Evolutionary conservation across 53 echinoderm and acorn worm genomes (phyloP), one percentile per base, ranked within the genome.

Genomic region (Arbacia lixula): DNA sequence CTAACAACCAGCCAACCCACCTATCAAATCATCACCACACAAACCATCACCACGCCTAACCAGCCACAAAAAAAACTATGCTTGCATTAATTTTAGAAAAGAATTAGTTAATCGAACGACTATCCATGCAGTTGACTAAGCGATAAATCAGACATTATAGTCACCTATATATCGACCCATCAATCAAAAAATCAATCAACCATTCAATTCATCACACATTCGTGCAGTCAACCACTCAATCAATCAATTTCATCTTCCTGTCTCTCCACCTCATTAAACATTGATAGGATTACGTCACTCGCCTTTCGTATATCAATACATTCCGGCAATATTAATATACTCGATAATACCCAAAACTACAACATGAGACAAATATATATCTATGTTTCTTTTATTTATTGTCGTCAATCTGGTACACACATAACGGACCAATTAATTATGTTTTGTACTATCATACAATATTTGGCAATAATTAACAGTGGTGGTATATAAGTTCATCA

Each of bases 381-480:
- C 22, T 24, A 71, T 46, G 2, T 74, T 74, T 32, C n/a, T 42
- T 53, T 37, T 57, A 37, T 77, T 77, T 77, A 58, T 77, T 77
- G 12, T 75, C 22, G n/a, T 57, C 58, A 36, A n/a, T 77, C 77
- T 77, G 77, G 39, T 77, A 77, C 56, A 77, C 77, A 77, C 77
- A 58, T 77, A 77, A 77, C 74, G 53, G 52, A 74, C 74, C 53
- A 51, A 52, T 53, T 20, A 46, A 51, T 31, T 74, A 34, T 33
- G 10, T 71, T 62, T 74, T 74, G 31, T 53, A 74, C 37, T 77
- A 77, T 77, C 57, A 41, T 77, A 77, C 77, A 77, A 77, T 77
- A 77, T 77, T 77, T 77, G 77, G 77, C 77, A 77, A 77, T 77
- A 77, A 37, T 20, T 41, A 77, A 57, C 58, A 77, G 60, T 77